Evolutionary conservation across 2,113 vertebrate species (phyloP), one percentile per base, ranked within the genome.

Genomic region (Scophthalmus maximus): DNA sequence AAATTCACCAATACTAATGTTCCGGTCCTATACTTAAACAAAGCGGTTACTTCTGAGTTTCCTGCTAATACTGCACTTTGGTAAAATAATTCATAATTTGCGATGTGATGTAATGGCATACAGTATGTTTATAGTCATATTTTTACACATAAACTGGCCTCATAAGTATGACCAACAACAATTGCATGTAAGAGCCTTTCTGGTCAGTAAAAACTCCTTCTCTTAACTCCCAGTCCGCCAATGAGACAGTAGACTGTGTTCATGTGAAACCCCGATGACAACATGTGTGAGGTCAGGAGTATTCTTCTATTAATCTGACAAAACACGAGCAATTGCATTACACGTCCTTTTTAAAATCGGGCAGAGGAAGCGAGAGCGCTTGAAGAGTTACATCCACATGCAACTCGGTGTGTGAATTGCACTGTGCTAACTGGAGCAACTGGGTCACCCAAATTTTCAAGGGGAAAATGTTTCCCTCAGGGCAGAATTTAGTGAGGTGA

Each of bases 381-480:
- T 77, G 20, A 65, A 71, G 60, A 87, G 59, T 59, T 25, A 36
- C 67, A 79, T 74, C 71, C 51, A 67, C 67, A 78, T 30, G 70
- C 72, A 69, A 53, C 46, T 69, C 26, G 2, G 25, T 69, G 72
- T 77, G 68, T 78, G 79, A 52, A 68, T 73, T 20, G 14, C 2
- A 42, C 77, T 22, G 64, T 26, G 74, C 83, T 83, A 87, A 86
- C 81, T 82, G 61, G 25, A 89, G 88, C 81, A 91, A 85, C 81
- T 92, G 83, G 91, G 89, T 92, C 85, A 92, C 91, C 89, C 82
- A 76, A 74, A 91, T 91, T 73, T 90, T 88, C 75, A 76, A 84
- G 84, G 79, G 51, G 82, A 88, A 68, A 67, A 75, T 70, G 81
- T 82, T 86, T 84, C 60, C 87, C 87, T 83, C 58, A 66, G 81